A percentile compares a stretch with the other conserved stretches of the same genome.
Evolutionary conservation across 2,888 invertebrate species (phyloP).

Genomic region (Alloplasta piceator): DNA sequence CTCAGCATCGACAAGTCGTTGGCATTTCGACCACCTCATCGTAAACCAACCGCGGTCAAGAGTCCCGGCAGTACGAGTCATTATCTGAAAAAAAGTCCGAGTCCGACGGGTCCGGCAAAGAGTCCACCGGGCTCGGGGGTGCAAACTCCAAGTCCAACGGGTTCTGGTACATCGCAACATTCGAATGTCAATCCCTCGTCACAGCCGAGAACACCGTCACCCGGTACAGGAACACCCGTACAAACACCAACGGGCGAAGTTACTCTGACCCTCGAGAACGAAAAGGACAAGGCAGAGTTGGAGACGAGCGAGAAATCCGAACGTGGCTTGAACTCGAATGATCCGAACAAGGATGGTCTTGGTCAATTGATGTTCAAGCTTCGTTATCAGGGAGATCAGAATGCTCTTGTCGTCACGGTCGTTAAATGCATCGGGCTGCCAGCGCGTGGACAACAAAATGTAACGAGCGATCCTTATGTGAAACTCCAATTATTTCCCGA

Average conservation of each 20-base stretch:
- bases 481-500: constrained; percentile 98
- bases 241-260: constrained; percentile 81
- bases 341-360: constrained; percentile 85
- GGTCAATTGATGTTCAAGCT: constrained; percentile 96
- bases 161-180: constrained; percentile 70
- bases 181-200: constrained; percentile 72
- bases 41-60: constrained; percentile 92
- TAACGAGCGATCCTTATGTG: constrained; percentile 97
- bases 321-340: constrained; percentile 74
- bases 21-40: constrained; percentile 88
- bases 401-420: constrained; percentile 95
- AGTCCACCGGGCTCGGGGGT: constrained; percentile 85
- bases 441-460: constrained; percentile 91
- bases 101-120: constrained; percentile 89
- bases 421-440: constrained; percentile 95
- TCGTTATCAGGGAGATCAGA: constrained; percentile 95
- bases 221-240: constrained; percentile 75
- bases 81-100: constrained; percentile 96
- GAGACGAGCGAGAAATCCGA: constrained; percentile 86
- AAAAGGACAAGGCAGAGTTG: constrained; percentile 85
- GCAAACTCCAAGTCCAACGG: constrained; percentile 80
- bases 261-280: constrained; percentile 84
- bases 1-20: constrained; percentile 86
- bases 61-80: constrained; percentile 93
- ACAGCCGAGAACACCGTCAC: constrained; percentile 74